Percentiles rank a stretch among this genome's conserved stretches.
These are phyloP conservation scores for Daphoenositta chrysoptera DNA, from an alignment of 2,113 vertebrate species.

Conservation along the genomic window DNA sequence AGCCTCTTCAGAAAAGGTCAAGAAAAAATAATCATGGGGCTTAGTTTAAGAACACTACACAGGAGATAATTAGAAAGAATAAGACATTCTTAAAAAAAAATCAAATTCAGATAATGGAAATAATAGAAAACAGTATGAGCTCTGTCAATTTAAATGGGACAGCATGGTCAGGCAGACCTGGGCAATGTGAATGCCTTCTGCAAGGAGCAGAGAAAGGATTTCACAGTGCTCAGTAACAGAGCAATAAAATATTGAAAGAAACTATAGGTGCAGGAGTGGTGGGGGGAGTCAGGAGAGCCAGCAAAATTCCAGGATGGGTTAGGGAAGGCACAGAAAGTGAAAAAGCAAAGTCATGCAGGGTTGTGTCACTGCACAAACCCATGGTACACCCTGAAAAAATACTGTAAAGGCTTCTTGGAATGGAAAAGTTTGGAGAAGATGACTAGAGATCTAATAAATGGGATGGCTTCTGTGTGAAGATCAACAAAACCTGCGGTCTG, in stretches of 20 bases:
- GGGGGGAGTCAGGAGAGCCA: not conserved
- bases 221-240: not conserved
- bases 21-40: not conserved
- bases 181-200: not conserved
- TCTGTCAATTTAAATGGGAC: not conserved
- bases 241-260: not conserved
- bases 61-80: slow-evolving; percentile 2
- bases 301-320: not conserved
- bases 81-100: not conserved
- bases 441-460: not conserved
- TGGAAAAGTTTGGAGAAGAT: not conserved
- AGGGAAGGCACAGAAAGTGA: not conserved
- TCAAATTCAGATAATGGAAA: not conserved
- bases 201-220: not conserved
- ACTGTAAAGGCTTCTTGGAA: not conserved
- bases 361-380: not conserved
- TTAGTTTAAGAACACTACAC: not conserved
- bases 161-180: not conserved
- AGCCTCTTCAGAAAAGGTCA: not conserved
- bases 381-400: rapidly evolving
- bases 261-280: not conserved
- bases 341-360: not conserved
- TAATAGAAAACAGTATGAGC: not conserved
- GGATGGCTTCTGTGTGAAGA: not conserved
- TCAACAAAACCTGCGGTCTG: not conserved